phyloP scores from a whole-genome alignment of 2,888 invertebrate genomes.

The Tipula lateralis region DNA sequence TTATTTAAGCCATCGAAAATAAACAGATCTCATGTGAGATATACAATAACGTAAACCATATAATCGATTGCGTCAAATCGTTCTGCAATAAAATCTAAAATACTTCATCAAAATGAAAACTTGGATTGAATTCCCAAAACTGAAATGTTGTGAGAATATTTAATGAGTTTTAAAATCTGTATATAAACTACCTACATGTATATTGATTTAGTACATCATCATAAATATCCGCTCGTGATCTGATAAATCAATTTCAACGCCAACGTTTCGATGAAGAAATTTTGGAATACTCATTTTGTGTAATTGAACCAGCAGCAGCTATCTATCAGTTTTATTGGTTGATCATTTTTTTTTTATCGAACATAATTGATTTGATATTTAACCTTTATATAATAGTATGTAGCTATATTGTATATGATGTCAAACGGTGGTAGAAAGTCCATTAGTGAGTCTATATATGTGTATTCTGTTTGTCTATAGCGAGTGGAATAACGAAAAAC shows the following conservation, averaged over 20 bases:
- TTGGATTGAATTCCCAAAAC: not conserved
- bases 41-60: not conserved
- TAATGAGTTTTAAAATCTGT: not conserved
- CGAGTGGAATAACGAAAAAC: not conserved
- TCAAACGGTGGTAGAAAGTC: not conserved
- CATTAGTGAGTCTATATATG: not conserved
- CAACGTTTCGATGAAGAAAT: not conserved
- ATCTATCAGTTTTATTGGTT: not conserved
- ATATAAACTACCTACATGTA: not conserved
- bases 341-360: not conserved
- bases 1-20: not conserved
- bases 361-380: not conserved
- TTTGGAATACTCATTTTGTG: not conserved
- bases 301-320: not conserved
- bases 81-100: not conserved
- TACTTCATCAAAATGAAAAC: not conserved
- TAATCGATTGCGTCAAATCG: not conserved
- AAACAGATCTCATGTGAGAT: not conserved
- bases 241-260: not conserved
- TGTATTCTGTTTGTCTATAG: not conserved
- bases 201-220: not conserved
- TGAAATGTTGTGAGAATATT: not conserved
- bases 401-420: not conserved
- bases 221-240: not conserved
- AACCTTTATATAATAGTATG: not conserved